These are phyloP conservation scores for Spodoptera littoralis DNA, from an alignment of 2,888 invertebrate species.

Conservation along the genomic window DNA sequence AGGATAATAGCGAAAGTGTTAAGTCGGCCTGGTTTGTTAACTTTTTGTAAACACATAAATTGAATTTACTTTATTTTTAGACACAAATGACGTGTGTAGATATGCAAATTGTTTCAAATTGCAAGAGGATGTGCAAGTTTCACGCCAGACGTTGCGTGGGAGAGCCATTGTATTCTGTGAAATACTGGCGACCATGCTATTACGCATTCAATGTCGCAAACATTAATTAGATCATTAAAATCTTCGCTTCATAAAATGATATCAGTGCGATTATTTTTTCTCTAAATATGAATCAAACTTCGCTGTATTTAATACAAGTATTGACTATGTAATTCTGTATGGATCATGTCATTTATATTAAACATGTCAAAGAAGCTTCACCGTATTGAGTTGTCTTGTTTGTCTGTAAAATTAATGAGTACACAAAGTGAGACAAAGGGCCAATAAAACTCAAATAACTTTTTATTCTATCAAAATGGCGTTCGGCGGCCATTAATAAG, in stretches of 20 bases:
- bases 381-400: constrained; percentile 26
- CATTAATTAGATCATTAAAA: constrained; percentile 74
- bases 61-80: constrained; percentile 72
- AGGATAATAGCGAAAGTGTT: constrained; percentile 86
- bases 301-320: too few relatives aligned
- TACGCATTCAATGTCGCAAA: constrained; percentile 72
- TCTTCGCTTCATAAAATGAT: constrained; percentile 56
- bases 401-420: constrained; percentile 45
- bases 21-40: constrained; percentile 76
- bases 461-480: constrained; percentile 78
- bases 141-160: constrained; percentile 84
- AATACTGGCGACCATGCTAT: constrained; percentile 74
- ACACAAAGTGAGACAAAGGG: constrained; percentile 55
- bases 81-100: constrained; percentile 66
- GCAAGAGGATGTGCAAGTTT: constrained; percentile 75
- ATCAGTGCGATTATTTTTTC: constrained; percentile 37
- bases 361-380: neutral
- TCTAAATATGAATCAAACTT: too few relatives aligned
- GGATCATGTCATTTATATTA: too few relatives aligned
- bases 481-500: constrained; percentile 81
- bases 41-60: constrained; percentile 72
- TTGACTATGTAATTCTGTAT: too few relatives aligned
- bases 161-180: constrained; percentile 81
- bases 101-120: constrained; percentile 84
- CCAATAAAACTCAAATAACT: constrained; percentile 76